Base-by-base conservation (phyloP, 2,797 vertebrate species). In the Peromyscus nudipes region DNA sequence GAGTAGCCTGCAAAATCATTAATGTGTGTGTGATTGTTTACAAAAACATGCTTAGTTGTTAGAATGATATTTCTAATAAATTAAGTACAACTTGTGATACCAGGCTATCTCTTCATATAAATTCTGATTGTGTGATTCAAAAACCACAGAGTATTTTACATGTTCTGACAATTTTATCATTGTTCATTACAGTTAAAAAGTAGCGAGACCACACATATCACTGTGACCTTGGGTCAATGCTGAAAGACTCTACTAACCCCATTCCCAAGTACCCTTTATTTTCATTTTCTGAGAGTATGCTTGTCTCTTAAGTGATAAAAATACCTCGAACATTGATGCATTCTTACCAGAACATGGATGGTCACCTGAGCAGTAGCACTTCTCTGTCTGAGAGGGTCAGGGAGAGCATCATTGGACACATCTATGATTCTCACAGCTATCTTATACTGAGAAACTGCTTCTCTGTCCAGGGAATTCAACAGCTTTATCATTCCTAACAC, bases 291-390 rank as follows among this genome's bases (percentile, higher is more conserved):
- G 57, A 84, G 64, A 83, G 69, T 21, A 23, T 64, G 11, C 10
- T 25, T 86, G 17, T 16, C 29, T 75, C 2, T 52, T 31, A 16
- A 65, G 34, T 25, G 1, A 75, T 27, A 76, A 46, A 8, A 12
- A 6, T 25, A 40, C 65, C 65, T 60, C 0, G 90, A 82, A 40
- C 4, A 71, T 12, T n/a, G n/a, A 62, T 4, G 77, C 8, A 73
- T 80, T 92, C 97, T 98, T 98, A 98, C 93, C 82, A 91, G 94
- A 93, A 98, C 1, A 0, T 95, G 85, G 27, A 97, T 25, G 31
- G 43, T 97, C 43, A 97, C 96, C 25, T 90, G 46, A 96, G 76
- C n/a, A 75, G 93, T 96, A 29, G 31, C 37, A 27, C n/a, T 62
- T 40, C 96, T 97, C 8, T 98, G 87, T 67, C 93, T 97, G 11